Percentiles rank a stretch among this genome's conserved stretches.
phyloP scores from a whole-genome alignment of 2,888 invertebrate species.

The Macaria notata region DNA sequence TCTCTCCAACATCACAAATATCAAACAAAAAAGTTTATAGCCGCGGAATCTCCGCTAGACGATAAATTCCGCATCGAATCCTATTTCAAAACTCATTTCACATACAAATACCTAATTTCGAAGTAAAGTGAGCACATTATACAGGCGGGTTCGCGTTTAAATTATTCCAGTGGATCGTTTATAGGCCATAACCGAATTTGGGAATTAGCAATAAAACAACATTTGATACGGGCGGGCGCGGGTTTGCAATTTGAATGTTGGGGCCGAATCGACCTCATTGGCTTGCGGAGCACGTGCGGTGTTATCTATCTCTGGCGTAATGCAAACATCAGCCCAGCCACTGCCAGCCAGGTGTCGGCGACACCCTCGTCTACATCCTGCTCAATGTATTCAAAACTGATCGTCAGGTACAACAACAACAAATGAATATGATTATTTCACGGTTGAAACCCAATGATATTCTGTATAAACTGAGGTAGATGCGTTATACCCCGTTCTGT shows the following conservation, averaged over 20 bases:
- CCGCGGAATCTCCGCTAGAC: conserved; percentile 47
- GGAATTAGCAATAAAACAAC: conserved; percentile 83
- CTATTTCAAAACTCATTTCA: conserved; percentile 80
- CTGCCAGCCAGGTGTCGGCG: conserved; percentile 27
- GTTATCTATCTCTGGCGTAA: conserved; percentile 54
- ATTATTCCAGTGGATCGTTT: conserved; percentile 82
- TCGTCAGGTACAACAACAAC: too few relatives aligned
- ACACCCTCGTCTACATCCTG: conserved; percentile 5
- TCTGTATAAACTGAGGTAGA: too few relatives aligned
- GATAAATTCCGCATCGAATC: conserved; percentile 71
- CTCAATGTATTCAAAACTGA: too few relatives aligned
- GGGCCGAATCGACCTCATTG: conserved; percentile 75
- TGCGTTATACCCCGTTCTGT: too few relatives aligned
- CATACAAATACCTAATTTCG: conserved; percentile 82
- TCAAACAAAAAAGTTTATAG: conserved; percentile 15
- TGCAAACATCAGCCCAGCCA: conserved; percentile 32
- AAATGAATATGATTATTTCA: too few relatives aligned
- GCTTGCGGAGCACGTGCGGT: conserved; percentile 71
- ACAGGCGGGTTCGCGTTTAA: conserved; percentile 80
- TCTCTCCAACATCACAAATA: background rate
- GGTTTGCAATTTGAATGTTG: conserved; percentile 80
- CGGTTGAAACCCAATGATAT: too few relatives aligned
- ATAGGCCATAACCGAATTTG: conserved; percentile 83
- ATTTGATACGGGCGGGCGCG: conserved; percentile 81
- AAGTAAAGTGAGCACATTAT: conserved; percentile 80